Evolutionary conservation across 2,888 invertebrate species (phyloP), one percentile per base, ranked within the genome.

Genomic region (Apodemia mormo): DNA sequence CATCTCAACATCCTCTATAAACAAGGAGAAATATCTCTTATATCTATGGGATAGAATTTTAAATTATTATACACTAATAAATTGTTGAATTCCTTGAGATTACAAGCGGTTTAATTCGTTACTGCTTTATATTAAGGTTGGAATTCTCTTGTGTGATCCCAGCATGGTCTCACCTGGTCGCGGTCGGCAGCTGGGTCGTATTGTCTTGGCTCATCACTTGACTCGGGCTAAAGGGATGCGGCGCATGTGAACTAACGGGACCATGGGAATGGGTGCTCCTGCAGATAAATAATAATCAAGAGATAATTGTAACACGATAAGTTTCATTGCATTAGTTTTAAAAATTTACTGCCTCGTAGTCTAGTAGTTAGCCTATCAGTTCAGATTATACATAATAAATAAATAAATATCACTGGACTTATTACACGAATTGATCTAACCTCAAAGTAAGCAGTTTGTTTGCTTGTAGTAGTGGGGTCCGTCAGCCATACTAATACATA

Each of bases 171-270:
- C 92, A 90, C 92, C 92, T 90, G 92, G 92, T 81, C 80, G 80
- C 78, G 78, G 77, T 77, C 80, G 82, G 86, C 84, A 79, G 80
- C 78, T 91, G 89, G 85, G 81, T 76, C 80, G 80, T 81, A 82
- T 88, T 88, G 86, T 88, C 82, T 81, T 78, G 82, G 81, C 84
- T 82, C 89, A 87, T 91, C 92, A 92, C 92, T 92, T 92, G 92
- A 90, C 92, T 90, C 89, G 83, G 80, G 82, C 85, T 86, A 90
- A 91, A 92, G 92, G 92, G 92, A 90, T 92, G 91, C 85, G 83
- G 78, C 81, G 80, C 88, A 85, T 90, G 90, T 85, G 90, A 89
- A 90, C 82, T 84, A 87, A 88, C 90, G 87, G 89, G 82, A 85
- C 86, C 87, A 84, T 86, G 87, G 84, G 87, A 86, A 84, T 79